Percentiles rank a stretch among this genome's conserved stretches.
Evolutionary conservation across 2,113 vertebrate species (phyloP).

Genomic region (Oryzias woworae): DNA sequence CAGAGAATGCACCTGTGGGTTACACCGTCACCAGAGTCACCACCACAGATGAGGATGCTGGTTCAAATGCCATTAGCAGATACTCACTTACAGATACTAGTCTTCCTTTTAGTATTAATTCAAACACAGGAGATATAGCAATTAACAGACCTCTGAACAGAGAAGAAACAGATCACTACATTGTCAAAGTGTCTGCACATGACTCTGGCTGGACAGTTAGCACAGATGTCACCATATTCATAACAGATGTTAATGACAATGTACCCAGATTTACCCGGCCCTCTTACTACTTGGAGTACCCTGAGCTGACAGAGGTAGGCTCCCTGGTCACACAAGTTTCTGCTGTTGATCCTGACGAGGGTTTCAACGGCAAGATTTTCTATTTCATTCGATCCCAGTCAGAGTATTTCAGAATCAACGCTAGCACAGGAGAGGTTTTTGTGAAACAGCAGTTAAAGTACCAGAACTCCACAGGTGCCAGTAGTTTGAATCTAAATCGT

Average conservation of each 20-base stretch:
- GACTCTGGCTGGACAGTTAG: slow-evolving; percentile 98
- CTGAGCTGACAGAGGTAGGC: slow-evolving; percentile 87
- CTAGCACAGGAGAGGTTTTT: slow-evolving; percentile 89
- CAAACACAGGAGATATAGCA: slow-evolving; percentile 89
- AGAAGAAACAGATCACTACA: slow-evolving; percentile 90
- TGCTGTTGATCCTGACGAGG: slow-evolving; percentile 89
- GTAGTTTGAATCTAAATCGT: slow-evolving; percentile 88
- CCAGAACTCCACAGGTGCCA: slow-evolving; percentile 83
- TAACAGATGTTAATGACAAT: slow-evolving; percentile 93
- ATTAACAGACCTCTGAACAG: slow-evolving; percentile 91
- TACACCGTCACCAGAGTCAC: slow-evolving; percentile 91
- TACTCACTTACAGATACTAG: slow-evolving; percentile 87
- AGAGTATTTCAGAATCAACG: slow-evolving; percentile 93
- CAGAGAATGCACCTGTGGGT: slow-evolving; percentile 91
- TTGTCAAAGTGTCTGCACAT: slow-evolving; percentile 90
- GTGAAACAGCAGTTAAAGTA: slow-evolving; percentile 92
- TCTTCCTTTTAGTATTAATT: slow-evolving; percentile 89
- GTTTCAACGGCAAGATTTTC: slow-evolving; percentile 90
- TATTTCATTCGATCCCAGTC: slow-evolving; percentile 96
- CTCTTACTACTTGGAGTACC: slow-evolving; percentile 93
- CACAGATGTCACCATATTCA: slow-evolving; percentile 94
- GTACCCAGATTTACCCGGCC: slow-evolving; percentile 89
- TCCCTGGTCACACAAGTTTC: slow-evolving; percentile 87
- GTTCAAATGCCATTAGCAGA: slow-evolving; percentile 88
- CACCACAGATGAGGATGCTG: slow-evolving; percentile 91